These are phyloP conservation scores for Harpalus rubripes DNA, from an alignment of 2,888 invertebrate genomes.

Conservation along the genomic window DNA sequence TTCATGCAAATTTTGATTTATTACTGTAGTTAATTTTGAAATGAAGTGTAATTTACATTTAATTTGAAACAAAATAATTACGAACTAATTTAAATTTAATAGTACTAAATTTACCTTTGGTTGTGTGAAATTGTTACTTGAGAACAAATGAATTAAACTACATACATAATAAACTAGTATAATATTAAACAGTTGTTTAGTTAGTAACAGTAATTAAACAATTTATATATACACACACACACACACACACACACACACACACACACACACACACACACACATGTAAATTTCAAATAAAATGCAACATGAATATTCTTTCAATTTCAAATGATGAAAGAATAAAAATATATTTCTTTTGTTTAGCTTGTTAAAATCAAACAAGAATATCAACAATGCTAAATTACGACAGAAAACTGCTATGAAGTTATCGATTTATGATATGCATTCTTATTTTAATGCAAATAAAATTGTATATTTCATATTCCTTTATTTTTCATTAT, in stretches of 20 bases:
- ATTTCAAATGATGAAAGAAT: background rate
- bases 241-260: too few relatives aligned
- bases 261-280: too few relatives aligned
- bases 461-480: background rate
- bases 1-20: too few relatives aligned
- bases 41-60: too few relatives aligned
- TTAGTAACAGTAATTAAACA: background rate
- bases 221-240: too few relatives aligned
- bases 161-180: too few relatives aligned
- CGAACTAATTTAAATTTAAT: background rate
- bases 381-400: background rate
- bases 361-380: constrained; percentile 4
- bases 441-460: constrained; percentile 23
- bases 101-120: background rate
- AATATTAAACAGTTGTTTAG: too few relatives aligned
- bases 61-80: constrained; percentile 16
- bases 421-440: background rate
- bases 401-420: background rate
- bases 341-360: background rate
- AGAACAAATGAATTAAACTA: too few relatives aligned
- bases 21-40: too few relatives aligned
- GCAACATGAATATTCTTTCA: background rate
- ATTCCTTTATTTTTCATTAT: too few relatives aligned
- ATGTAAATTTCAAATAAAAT: background rate
- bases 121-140: constrained; percentile 13